Evolutionary conservation across 1,140 invertebrate genomes (phyloP), one percentile per base, ranked within the genome.

Genomic region (Plectrocnemia conspersa): DNA sequence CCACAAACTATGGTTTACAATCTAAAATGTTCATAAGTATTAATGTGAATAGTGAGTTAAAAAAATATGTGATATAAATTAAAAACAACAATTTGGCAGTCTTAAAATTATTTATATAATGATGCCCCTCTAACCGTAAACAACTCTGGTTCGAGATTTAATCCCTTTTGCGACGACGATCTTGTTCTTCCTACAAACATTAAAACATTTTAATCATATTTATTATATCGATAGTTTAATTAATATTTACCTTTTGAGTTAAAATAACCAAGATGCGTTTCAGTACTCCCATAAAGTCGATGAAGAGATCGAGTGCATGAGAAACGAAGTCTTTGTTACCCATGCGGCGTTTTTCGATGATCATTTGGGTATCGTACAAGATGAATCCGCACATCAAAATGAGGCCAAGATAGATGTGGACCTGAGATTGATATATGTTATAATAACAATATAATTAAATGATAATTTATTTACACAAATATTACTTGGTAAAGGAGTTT

Each of bases 361-460:
- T 98, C 44, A 93, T 73, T 72, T 97, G 94, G 7, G 95, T 98
- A 67, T 98, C 95, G 65, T 91, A 98, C 22, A 98, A 77, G 18
- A 98, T 83, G 71, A 98, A 98, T 38, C 84, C 91, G 69, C 92
- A 95, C 85, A 98, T 93, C 3, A 96, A 72, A 40, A 85, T 74
- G 11, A 98, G 77, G 45, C 93, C 93, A 42, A 92, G 64, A 68
- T 97, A 97, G 9, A 98, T 70, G 63, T 95, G 84, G 32, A 82
- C 67, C 82, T 95, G 71, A 44, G 69, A 69, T 62, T n/a, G 3
- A 44, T 18, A 44, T 21, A 18, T 21, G 18, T 21, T 13, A 44
- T 44, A 13, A 44, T 9, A 44, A 10, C 5, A 21, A 19, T 18
- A 7, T n/a, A 21, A 11, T 18, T 22, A 11, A 44, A 7, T 6